Conservation (phyloP, 2,888 invertebrate genomes). For the Drosophila monieri region DNA sequence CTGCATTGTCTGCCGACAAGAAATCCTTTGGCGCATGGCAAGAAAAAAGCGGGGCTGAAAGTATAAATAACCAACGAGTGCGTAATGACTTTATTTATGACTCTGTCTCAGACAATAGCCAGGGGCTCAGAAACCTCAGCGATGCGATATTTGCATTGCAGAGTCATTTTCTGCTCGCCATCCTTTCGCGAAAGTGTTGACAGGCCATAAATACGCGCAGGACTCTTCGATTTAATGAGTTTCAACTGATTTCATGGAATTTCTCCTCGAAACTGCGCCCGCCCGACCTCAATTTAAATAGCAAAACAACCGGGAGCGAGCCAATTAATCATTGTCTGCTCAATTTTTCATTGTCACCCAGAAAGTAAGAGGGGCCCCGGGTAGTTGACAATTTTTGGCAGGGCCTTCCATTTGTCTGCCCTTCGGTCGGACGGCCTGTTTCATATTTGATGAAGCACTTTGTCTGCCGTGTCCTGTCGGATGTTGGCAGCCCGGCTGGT, state of each 20-base stretch:
- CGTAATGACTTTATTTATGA: conserved; percentile 78
- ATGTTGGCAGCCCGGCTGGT: background rate
- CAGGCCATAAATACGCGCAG: conserved; percentile 59
- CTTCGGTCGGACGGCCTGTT: conserved; percentile 37
- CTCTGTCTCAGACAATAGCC: conserved; percentile 56
- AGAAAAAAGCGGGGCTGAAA: background rate
- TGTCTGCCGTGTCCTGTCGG: conserved; percentile 35
- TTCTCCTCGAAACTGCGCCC: conserved; percentile 7
- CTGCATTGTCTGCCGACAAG: conserved; percentile 43
- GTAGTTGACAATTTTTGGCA: conserved; percentile 39
- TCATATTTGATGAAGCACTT: conserved; percentile 74
- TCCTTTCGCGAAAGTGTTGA: conserved; percentile 56
- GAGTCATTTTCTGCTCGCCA: conserved; percentile 41
- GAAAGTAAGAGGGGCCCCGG: conserved; percentile 10
- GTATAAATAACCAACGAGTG: conserved; percentile 41
- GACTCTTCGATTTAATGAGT: conserved; percentile 63
- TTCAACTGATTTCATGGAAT: conserved; percentile 50
- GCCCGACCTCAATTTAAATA: conserved; percentile 55
- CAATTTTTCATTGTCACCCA: conserved; percentile 56
- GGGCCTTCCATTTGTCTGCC: conserved; percentile 8
- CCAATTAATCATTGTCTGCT: conserved; percentile 76
- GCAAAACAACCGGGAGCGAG: conserved; percentile 42
- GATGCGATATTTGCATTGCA: conserved; percentile 58
- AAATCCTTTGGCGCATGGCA: conserved; percentile 45
- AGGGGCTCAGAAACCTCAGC: conserved; percentile 26